These are phyloP conservation scores for Ganaspis sp. DNA, from an alignment of 1,140 invertebrate genomes.

Conservation along the genomic window DNA sequence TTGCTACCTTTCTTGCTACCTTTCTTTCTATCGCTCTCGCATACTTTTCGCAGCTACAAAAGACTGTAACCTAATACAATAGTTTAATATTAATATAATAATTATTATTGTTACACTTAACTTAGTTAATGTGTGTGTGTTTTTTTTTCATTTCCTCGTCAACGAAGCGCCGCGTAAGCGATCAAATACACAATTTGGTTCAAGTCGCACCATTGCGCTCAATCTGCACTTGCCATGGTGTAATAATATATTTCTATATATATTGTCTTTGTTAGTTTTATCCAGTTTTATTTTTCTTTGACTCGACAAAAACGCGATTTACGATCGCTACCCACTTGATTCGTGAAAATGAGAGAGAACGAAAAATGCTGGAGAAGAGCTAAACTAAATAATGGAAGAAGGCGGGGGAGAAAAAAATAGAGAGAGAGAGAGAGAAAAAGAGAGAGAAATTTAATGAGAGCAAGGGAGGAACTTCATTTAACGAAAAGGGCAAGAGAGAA, in stretches of 20 bases:
- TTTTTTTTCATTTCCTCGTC: constrained; percentile 43
- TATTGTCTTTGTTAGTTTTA: neutral
- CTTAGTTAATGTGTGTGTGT: constrained; percentile 52
- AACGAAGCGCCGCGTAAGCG: constrained; percentile 45
- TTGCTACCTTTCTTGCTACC: constrained; percentile 35
- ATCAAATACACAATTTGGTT: constrained; percentile 37
- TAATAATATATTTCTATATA: constrained; percentile 16
- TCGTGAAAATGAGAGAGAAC: neutral
- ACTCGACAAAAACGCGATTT: constrained; percentile 24
- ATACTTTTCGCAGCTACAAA: constrained; percentile 55
- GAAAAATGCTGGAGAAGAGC: neutral
- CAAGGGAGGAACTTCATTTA: too few relatives aligned
- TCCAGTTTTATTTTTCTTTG: constrained; percentile 28
- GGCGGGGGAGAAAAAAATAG: constrained; percentile 6
- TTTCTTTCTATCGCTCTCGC: constrained; percentile 50
- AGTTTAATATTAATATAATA: constrained; percentile 54
- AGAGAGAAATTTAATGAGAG: constrained; percentile 31
- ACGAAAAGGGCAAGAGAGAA: constrained; percentile 39
- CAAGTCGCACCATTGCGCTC: constrained; percentile 29
- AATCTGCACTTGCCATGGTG: neutral
- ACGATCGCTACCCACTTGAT: neutral
- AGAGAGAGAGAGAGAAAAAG: constrained; percentile 39
- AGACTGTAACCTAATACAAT: constrained; percentile 65
- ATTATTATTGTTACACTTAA: constrained; percentile 69
- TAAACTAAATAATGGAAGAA: neutral